Evolutionary conservation across 2,113 vertebrate species (phyloP).

Genomic region (Cephalopholis sonnerati): DNA sequence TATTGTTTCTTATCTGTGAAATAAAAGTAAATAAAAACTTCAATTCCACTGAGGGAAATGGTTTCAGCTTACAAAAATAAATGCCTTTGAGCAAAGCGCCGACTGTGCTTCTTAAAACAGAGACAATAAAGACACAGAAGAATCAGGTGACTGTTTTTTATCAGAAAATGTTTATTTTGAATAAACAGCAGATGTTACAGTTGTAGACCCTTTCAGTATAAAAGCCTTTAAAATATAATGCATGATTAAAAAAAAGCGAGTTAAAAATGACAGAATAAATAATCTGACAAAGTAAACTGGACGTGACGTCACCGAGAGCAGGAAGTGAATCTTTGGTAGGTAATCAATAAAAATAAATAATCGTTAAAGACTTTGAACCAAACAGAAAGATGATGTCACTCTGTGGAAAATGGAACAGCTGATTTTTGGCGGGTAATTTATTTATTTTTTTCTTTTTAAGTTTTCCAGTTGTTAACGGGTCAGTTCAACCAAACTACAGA

Average conservation of each 20-base stretch:
- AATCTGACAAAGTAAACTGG: conserved; percentile 15
- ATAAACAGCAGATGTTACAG: conserved; percentile 28
- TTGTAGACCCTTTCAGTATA: conserved; percentile 47
- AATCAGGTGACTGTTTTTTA: neutral
- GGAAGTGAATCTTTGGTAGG: conserved; percentile 47
- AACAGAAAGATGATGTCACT: neutral
- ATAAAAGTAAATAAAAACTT: too few relatives aligned
- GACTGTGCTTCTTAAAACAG: neutral
- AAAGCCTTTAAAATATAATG: conserved; percentile 35
- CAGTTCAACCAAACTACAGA: neutral
- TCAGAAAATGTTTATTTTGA: conserved; percentile 29
- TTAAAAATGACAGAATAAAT: conserved; percentile 43
- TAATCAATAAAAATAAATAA: conserved; percentile 55
- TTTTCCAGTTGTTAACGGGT: neutral
- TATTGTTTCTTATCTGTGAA: too few relatives aligned
- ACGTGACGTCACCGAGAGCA: conserved; percentile 34
- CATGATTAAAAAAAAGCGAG: neutral
- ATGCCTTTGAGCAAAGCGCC: too few relatives aligned
- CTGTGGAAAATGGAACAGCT: neutral
- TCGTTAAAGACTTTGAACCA: neutral
- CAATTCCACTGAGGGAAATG: too few relatives aligned
- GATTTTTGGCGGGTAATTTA: neutral
- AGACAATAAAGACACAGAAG: neutral
- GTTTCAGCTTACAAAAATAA: too few relatives aligned
- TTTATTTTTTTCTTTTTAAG: neutral